A percentile compares a stretch with the other conserved stretches of the same genome.
Conservation (phyloP, 2,888 invertebrate species). For the Amiota mariae region DNA sequence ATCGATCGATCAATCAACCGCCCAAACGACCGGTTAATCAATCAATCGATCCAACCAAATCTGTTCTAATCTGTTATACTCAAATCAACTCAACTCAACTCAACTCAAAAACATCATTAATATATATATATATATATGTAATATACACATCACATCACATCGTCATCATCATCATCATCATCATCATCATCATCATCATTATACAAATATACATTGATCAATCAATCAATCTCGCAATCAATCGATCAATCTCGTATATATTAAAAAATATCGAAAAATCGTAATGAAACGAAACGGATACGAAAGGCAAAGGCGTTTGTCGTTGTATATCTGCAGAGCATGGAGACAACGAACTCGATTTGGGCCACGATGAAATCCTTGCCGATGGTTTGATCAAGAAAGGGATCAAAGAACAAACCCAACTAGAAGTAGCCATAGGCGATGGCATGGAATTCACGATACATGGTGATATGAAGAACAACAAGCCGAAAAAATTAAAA, state of each 20-base stretch:
- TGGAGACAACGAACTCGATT: conserved; percentile 78
- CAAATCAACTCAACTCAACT: neutral
- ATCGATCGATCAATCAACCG: conserved; percentile 27
- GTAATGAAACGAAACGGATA: conserved; percentile 65
- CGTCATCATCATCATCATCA: too few relatives aligned
- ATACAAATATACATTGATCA: neutral
- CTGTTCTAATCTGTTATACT: neutral
- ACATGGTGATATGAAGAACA: conserved; percentile 89
- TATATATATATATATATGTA: conserved; percentile 39
- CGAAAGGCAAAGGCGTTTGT: conserved; percentile 75
- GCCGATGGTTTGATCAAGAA: conserved; percentile 89
- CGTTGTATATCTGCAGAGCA: conserved; percentile 82
- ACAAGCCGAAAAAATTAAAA: conserved; percentile 87
- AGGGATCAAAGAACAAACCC: conserved; percentile 91
- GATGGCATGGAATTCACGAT: conserved; percentile 96
- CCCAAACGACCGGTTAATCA: conserved; percentile 57
- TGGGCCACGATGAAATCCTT: conserved; percentile 81
- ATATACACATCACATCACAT: neutral
- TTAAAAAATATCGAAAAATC: conserved; percentile 46
- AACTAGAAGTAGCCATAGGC: conserved; percentile 92
- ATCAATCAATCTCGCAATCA: conserved; percentile 14
- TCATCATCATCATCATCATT: too few relatives aligned
- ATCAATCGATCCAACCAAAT: conserved; percentile 12
- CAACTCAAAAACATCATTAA: conserved; percentile 53
- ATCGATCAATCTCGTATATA: conserved; percentile 22